Evolutionary conservation across 2,113 vertebrate genomes (phyloP).

Genomic region (Panurus biarmicus): DNA sequence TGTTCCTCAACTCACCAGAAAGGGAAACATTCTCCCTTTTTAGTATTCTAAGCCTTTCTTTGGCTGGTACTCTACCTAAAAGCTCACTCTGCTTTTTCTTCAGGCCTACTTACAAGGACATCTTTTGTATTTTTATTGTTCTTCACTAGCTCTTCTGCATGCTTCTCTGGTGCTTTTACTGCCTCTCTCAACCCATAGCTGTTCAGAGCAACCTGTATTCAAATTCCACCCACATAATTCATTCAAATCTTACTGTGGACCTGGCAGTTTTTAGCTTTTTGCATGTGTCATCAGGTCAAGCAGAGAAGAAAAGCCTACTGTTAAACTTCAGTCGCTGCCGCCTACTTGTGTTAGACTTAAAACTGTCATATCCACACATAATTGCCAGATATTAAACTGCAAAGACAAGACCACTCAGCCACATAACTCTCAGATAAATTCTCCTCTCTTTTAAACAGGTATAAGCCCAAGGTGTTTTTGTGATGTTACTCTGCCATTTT

Average conservation of each 20-base stretch:
- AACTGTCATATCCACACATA: slow-evolving; percentile 11
- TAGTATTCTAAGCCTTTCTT: not conserved
- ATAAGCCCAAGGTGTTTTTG: not conserved
- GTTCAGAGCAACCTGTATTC: slow-evolving; percentile 13
- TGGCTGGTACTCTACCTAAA: not conserved
- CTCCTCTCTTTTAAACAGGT: not conserved
- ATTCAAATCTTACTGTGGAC: slow-evolving; percentile 19
- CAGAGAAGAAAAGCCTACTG: slow-evolving; percentile 31
- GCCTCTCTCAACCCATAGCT: not conserved
- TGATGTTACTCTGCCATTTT: not conserved
- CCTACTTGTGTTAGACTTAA: not conserved
- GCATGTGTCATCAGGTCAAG: slow-evolving; percentile 49
- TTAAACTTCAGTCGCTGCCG: slow-evolving; percentile 3
- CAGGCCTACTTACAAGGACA: not conserved
- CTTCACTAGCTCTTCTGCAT: not conserved
- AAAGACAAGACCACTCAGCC: slow-evolving; percentile 32
- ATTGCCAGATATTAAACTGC: slow-evolving; percentile 34
- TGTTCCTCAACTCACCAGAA: not conserved
- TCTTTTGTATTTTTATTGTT: not conserved
- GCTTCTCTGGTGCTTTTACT: not conserved
- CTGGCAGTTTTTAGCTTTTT: slow-evolving; percentile 29
- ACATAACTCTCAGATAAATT: not conserved
- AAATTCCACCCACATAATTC: slow-evolving; percentile 36
- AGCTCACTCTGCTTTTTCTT: not conserved
- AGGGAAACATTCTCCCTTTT: not conserved